These are phyloP conservation scores for Synergus umbraculus DNA, from an alignment of 2,888 invertebrate genomes.

Conservation along the genomic window DNA sequence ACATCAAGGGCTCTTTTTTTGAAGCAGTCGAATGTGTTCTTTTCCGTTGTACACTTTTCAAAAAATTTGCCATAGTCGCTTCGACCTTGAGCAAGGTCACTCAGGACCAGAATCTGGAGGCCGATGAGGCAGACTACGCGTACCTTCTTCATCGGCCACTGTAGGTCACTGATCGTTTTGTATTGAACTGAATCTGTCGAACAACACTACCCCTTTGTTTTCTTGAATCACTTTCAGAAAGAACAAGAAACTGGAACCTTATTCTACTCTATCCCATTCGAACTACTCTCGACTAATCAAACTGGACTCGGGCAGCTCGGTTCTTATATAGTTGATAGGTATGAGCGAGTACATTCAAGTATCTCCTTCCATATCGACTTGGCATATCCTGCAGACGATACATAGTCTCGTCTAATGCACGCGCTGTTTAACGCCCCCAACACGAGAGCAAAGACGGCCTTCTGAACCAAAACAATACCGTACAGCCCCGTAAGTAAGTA, in stretches of 20 bases:
- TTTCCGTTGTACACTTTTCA: conserved; percentile 71
- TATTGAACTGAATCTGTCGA: not conserved
- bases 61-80: conserved; percentile 70
- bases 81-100: conserved; percentile 48
- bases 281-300: conserved; percentile 59
- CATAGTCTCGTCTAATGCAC: conserved; percentile 65
- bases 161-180: conserved; percentile 43
- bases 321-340: conserved; percentile 66
- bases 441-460: conserved; percentile 57
- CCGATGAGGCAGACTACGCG: conserved; percentile 55
- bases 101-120: conserved; percentile 53
- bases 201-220: conserved; percentile 8
- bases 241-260: conserved; percentile 12
- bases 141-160: conserved; percentile 58
- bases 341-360: conserved; percentile 53
- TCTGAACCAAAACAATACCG: conserved; percentile 74
- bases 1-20: conserved; percentile 72
- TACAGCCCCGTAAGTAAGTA: conserved; percentile 71
- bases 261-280: conserved; percentile 52
- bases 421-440: conserved; percentile 75
- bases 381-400: conserved; percentile 52
- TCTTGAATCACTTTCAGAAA: not conserved
- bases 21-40: conserved; percentile 73
- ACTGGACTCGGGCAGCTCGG: conserved; percentile 51
- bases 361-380: conserved; percentile 56